Evolutionary conservation across 2,888 invertebrate species (phyloP).

Genomic region (Drosophila subquinaria): DNA sequence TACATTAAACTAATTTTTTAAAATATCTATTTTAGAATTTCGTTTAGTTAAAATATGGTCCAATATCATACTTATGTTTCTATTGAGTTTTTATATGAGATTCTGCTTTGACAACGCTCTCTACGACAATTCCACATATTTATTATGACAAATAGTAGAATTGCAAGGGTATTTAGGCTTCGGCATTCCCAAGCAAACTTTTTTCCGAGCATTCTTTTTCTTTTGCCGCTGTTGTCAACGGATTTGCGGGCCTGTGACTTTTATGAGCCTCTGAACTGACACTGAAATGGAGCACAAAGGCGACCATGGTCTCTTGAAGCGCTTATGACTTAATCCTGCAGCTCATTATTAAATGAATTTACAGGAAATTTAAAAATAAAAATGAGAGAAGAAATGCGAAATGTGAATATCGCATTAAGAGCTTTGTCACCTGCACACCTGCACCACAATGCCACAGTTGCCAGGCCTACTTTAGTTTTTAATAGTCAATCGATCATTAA

Average conservation of each 20-base stretch:
- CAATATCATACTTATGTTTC: too few species aligned
- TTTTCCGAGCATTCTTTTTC: background rate
- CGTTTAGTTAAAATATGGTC: too few species aligned
- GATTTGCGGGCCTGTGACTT: conserved; percentile 57
- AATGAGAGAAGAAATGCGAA: conserved; percentile 5
- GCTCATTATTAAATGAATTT: conserved; percentile 70
- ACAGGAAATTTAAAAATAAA: conserved; percentile 52
- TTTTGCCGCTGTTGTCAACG: conserved; percentile 40
- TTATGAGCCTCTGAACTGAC: conserved; percentile 47
- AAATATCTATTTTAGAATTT: too few species aligned
- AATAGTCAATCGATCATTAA: conserved; percentile 47
- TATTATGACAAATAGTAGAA: background rate
- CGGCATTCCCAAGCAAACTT: background rate
- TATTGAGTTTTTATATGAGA: too few species aligned
- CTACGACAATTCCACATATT: background rate
- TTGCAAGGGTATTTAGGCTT: conserved; percentile 5
- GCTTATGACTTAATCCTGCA: conserved; percentile 60
- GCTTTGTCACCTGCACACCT: conserved; percentile 44
- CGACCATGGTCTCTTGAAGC: conserved; percentile 35
- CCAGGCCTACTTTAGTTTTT: conserved; percentile 31
- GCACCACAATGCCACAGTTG: conserved; percentile 11
- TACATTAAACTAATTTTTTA: too few species aligned
- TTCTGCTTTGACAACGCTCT: too few species aligned
- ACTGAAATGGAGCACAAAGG: conserved; percentile 10
- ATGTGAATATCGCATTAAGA: conserved; percentile 24